Base-by-base conservation (phyloP, 1,140 invertebrate species). In the Procambarus clarkii region DNA sequence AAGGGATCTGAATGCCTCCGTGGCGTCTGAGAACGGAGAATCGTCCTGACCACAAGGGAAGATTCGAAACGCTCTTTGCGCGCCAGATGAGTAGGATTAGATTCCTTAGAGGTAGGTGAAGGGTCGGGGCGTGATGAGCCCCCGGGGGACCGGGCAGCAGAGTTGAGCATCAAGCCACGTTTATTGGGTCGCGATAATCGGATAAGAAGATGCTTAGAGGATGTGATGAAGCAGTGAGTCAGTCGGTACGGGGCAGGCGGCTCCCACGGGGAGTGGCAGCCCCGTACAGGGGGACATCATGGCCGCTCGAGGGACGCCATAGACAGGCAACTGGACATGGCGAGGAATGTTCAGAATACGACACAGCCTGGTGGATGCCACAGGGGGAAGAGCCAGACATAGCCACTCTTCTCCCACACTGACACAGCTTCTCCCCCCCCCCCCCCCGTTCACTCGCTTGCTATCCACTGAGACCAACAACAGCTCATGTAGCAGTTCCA, bases 31-130 rank as follows among this genome's bases (percentile, higher is more conserved):
- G 84, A 91, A 91, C 82, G 88, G 82, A 91, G 88, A 74, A 85
- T 85, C 88, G 74, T 91, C 86, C 82, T 48, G 54, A 34, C 9
- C 88, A 85, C 88, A 91, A 91, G 88, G 50, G 80, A 58, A 78
- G 82, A 91, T 91, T 91, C 45, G 88, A 86, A 46, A 91, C 88
- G 88, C 79, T 91, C 88, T 91, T 91, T 84, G 88, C 81, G 44
- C 54, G 88, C 79, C 74, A 85, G 88, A 91, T 79, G 82, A 91
- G 82, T 24, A 46, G 86, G 58, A 88, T 80, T 60, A 58, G 86
- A 80, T 79, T 60, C 88, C 46, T 3, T n/a, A 54, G 71, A 24
- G 24, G 71, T 64, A 13, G 4, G 48, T 85, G 88, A 79, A 78
- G 88, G 88, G 69, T 69, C 82, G 50, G 76, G n/a, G 48, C 58